Conservation (phyloP, 2,797 vertebrate genomes). For the Momotus momota region DNA sequence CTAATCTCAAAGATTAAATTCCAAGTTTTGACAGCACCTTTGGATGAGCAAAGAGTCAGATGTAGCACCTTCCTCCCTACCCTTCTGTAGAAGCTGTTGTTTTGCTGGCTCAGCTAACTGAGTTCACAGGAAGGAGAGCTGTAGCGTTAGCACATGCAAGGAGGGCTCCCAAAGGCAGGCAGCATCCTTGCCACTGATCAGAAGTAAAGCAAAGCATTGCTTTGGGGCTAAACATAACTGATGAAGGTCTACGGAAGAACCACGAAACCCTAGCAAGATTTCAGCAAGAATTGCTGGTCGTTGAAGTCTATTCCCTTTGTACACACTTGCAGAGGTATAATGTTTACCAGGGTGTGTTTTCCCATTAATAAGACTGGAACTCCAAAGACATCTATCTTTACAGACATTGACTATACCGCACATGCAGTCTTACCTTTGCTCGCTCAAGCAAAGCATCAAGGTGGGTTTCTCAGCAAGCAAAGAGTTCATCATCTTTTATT, state of each 20-base stretch:
- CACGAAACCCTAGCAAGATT: background rate
- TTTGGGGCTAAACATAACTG: background rate
- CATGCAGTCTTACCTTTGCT: background rate
- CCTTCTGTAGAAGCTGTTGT: background rate
- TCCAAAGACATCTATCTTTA: background rate
- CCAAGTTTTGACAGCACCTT: conserved; percentile 3
- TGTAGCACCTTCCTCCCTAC: background rate
- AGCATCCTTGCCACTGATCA: background rate
- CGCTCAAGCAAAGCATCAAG: background rate
- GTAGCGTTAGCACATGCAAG: background rate
- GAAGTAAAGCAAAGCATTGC: background rate
- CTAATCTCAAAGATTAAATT: conserved; percentile 13
- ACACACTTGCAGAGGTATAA: background rate
- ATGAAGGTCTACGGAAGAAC: background rate
- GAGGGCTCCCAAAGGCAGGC: background rate
- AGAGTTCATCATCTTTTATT: background rate
- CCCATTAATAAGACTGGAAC: background rate
- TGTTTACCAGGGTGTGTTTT: background rate
- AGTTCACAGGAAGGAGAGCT: background rate
- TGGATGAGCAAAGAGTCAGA: background rate
- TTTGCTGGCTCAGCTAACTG: background rate
- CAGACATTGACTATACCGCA: background rate
- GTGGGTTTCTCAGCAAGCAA: background rate
- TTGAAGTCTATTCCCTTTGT: background rate
- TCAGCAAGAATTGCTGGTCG: background rate